Conservation (phyloP, 2,888 invertebrate species). For the Xestia xanthographa region DNA sequence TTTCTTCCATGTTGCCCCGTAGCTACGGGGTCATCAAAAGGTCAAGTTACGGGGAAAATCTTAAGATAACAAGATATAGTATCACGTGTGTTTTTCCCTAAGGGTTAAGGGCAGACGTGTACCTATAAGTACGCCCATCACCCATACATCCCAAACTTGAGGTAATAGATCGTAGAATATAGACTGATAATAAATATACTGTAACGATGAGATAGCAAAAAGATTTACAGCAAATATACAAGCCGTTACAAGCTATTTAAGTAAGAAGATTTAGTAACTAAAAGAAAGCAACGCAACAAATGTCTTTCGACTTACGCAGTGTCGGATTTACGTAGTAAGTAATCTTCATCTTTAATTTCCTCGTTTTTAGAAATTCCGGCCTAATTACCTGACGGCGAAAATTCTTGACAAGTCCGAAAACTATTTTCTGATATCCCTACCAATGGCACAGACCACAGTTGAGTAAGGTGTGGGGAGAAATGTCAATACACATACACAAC, state of each 20-base stretch:
- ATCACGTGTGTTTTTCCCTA: not conserved
- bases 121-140: not conserved
- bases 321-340: not conserved
- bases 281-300: not conserved
- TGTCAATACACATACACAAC: slow-evolving; percentile 44
- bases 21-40: slow-evolving; percentile 5
- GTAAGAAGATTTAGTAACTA: not conserved
- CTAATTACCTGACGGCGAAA: slow-evolving; percentile 2
- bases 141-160: not conserved
- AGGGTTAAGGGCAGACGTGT: not conserved
- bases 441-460: slow-evolving; percentile 22
- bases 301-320: not conserved
- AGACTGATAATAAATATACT: not conserved
- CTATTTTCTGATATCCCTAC: slow-evolving; percentile 13
- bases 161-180: too few relatives aligned
- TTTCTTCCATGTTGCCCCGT: slow-evolving; percentile 25
- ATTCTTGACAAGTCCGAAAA: slow-evolving; percentile 29
- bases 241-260: not conserved
- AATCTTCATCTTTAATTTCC: slow-evolving; percentile 10
- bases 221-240: not conserved
- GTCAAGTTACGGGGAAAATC: not conserved
- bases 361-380: slow-evolving; percentile 3
- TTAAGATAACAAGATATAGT: not conserved
- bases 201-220: not conserved
- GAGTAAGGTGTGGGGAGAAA: slow-evolving; percentile 33